Evolutionary conservation across 2,797 vertebrate genomes (phyloP).

Genomic region (Pantherophis vulpinus): DNA sequence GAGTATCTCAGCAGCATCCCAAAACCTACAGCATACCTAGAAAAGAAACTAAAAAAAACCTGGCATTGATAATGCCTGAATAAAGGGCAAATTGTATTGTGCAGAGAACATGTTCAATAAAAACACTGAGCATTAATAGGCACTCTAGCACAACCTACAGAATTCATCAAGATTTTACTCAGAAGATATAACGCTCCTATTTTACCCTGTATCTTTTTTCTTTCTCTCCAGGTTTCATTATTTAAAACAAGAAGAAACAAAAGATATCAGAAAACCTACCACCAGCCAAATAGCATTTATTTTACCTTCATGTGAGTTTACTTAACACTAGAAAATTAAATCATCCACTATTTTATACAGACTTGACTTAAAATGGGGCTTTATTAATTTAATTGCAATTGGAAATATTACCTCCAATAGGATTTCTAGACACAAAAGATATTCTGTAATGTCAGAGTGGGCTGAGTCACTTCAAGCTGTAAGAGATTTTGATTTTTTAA

Average conservation of each 20-base stretch:
- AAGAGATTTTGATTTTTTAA: neutral
- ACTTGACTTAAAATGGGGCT: neutral
- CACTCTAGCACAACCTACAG: neutral
- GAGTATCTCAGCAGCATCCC: neutral
- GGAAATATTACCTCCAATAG: neutral
- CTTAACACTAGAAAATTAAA: neutral
- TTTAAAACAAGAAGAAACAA: constrained; percentile 52
- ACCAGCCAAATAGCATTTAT: constrained; percentile 69
- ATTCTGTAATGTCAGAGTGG: neutral
- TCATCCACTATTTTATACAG: neutral
- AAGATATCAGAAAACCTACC: constrained; percentile 67
- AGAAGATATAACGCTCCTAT: neutral
- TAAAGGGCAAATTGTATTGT: neutral
- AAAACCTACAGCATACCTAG: neutral
- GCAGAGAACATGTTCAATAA: neutral
- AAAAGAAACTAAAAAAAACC: neutral
- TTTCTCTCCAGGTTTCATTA: constrained; percentile 65
- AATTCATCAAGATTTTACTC: neutral
- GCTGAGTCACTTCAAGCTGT: neutral
- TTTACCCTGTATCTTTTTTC: constrained; percentile 5
- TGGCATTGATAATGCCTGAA: neutral
- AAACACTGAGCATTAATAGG: neutral
- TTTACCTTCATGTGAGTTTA: constrained; percentile 69
- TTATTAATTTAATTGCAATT: neutral
- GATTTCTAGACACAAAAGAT: neutral